phyloP scores from a whole-genome alignment of 2,888 invertebrate genomes.

The Cetonia aurata region DNA sequence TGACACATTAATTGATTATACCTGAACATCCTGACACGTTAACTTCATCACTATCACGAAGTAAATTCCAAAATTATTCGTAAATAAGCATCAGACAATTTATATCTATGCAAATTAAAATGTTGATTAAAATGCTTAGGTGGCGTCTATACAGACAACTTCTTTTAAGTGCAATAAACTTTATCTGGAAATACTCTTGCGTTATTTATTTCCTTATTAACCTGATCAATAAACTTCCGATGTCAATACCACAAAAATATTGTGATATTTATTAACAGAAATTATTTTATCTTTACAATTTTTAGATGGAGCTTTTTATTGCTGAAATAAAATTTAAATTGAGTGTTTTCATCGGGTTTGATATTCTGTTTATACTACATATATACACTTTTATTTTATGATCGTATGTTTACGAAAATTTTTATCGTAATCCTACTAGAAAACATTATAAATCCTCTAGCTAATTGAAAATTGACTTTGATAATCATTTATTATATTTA shows the following conservation, averaged over 20 bases:
- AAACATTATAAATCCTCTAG: background rate
- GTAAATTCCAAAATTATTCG: conserved; percentile 6
- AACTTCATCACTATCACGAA: conserved; percentile 8
- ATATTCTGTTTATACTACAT: background rate
- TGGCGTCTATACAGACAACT: conserved; percentile 17
- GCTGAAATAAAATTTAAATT: conserved; percentile 36
- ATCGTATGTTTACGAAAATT: conserved; percentile 28
- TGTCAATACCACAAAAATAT: conserved; percentile 29
- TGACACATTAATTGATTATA: no score
- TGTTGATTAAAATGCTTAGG: conserved; percentile 27
- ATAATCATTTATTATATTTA: no score
- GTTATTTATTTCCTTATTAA: conserved; percentile 37
- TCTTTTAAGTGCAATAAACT: conserved; percentile 22
- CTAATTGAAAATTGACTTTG: conserved; percentile 24
- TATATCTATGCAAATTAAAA: conserved; percentile 35
- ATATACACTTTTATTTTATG: conserved; percentile 23
- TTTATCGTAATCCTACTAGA: conserved; percentile 25
- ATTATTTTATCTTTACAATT: conserved; percentile 32
- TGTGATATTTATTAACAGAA: conserved; percentile 29
- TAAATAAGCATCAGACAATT: conserved; percentile 20
- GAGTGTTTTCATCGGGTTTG: conserved; percentile 30
- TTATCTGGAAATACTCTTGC: background rate
- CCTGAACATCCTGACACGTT: no score
- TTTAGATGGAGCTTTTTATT: conserved; percentile 29
- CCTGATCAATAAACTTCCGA: conserved; percentile 28